Conservation (phyloP, 1,140 invertebrate genomes). For the Euglossa dilemma region DNA sequence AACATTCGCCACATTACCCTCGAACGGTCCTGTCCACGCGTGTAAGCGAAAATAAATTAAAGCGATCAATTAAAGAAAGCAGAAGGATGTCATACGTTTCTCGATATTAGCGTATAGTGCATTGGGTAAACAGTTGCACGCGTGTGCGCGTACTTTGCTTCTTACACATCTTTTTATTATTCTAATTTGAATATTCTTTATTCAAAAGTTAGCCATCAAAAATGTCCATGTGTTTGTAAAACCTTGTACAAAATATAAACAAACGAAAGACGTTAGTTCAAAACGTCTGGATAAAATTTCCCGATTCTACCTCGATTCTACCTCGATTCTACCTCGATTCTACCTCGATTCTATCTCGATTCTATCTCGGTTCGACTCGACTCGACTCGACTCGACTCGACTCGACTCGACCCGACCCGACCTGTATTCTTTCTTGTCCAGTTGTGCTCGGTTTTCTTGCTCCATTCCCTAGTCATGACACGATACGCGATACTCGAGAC, state of each 20-base stretch:
- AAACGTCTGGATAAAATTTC: too few species aligned
- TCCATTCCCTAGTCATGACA: slow-evolving; percentile 24
- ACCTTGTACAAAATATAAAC: background rate
- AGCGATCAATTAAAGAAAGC: slow-evolving; percentile 58
- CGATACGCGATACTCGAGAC: slow-evolving; percentile 42
- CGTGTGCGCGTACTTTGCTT: slow-evolving; percentile 2
- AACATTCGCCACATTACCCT: background rate
- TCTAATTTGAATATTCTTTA: background rate
- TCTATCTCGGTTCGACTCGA: too few species aligned
- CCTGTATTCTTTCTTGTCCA: background rate
- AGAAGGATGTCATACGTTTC: slow-evolving; percentile 7
- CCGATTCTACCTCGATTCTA: too few species aligned
- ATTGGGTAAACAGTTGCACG: slow-evolving; percentile 58
- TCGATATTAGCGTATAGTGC: background rate
- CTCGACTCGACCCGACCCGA: background rate
- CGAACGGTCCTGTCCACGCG: slow-evolving; percentile 20
- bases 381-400: background rate
- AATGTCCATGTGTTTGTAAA: background rate
- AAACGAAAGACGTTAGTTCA: background rate
- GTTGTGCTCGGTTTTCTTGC: slow-evolving; percentile 8
- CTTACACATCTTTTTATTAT: too few species aligned
- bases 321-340: too few species aligned
- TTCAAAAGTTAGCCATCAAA: background rate
- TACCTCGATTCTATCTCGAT: too few species aligned
- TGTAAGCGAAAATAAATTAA: slow-evolving; percentile 66